These are phyloP conservation scores for Microtus richardsoni DNA, from an alignment of 2,113 vertebrate genomes.

Conservation along the genomic window DNA sequence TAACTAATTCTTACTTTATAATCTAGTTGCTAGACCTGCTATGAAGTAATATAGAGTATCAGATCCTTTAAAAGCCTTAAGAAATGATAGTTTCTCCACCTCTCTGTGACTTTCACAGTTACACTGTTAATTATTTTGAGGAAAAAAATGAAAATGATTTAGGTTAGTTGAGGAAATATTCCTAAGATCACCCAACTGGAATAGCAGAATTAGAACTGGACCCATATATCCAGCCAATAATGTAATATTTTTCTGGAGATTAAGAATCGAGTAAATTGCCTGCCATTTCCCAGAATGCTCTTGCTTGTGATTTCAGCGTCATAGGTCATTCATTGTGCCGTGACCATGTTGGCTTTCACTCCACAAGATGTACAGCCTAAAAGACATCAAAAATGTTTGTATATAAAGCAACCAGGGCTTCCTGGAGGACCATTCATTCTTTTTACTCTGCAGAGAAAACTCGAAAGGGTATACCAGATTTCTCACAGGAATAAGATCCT, in stretches of 20 bases:
- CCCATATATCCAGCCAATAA: background rate
- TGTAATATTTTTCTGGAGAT: background rate
- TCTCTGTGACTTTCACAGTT: background rate
- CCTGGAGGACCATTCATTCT: background rate
- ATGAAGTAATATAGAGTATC: background rate
- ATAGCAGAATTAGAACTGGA: no score
- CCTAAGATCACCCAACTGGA: background rate
- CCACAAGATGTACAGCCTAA: background rate
- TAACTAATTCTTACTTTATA: background rate
- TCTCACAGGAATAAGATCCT: conserved; percentile 16
- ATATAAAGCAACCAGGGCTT: background rate
- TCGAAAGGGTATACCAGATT: background rate
- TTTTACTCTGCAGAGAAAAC: background rate
- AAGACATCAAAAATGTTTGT: background rate
- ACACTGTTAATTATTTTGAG: background rate
- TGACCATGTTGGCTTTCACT: background rate
- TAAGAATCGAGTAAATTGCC: background rate
- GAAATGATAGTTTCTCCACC: background rate
- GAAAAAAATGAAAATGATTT: background rate
- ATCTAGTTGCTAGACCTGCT: background rate
- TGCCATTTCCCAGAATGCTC: background rate
- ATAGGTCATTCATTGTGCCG: background rate
- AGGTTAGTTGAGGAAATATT: background rate
- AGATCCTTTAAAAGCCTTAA: background rate
- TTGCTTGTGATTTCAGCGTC: background rate